Percentiles rank a stretch among this genome's conserved stretches.
Evolutionary conservation across 2,113 vertebrate genomes (phyloP).

Genomic region (Carollia perspicillata): DNA sequence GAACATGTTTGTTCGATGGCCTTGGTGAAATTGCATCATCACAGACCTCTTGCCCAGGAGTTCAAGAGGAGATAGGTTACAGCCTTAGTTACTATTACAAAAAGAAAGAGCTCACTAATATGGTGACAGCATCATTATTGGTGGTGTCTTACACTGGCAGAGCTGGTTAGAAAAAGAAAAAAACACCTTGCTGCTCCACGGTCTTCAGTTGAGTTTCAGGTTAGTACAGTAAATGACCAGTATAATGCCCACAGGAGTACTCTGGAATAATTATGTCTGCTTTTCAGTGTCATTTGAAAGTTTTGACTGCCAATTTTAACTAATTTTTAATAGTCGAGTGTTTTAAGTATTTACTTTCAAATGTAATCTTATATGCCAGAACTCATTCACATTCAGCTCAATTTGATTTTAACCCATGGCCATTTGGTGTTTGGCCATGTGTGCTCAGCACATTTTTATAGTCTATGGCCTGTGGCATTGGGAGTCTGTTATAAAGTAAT

Average conservation of each 20-base stretch:
- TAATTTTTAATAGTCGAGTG: background rate
- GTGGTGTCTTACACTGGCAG: background rate
- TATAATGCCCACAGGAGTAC: background rate
- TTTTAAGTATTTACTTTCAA: background rate
- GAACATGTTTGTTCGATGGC: background rate
- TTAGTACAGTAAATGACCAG: background rate
- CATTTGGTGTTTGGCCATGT: background rate
- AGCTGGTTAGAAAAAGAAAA: background rate
- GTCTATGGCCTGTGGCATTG: background rate
- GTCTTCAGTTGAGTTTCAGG: background rate
- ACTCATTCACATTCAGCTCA: background rate
- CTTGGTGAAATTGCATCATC: background rate
- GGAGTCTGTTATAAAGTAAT: slow-evolving; percentile 1
- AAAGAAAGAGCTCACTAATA: background rate
- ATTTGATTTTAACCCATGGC: background rate
- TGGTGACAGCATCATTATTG: background rate
- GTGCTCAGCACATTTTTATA: background rate
- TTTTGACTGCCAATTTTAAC: background rate
- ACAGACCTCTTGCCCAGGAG: background rate
- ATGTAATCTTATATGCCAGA: background rate
- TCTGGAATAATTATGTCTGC: background rate
- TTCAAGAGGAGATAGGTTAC: background rate
- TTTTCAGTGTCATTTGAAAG: background rate
- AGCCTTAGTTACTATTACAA: background rate
- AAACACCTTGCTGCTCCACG: background rate